Percentiles rank a stretch among this genome's conserved stretches.
phyloP scores from a whole-genome alignment of 2,113 vertebrate genomes.

The Vulpes vulpes region DNA sequence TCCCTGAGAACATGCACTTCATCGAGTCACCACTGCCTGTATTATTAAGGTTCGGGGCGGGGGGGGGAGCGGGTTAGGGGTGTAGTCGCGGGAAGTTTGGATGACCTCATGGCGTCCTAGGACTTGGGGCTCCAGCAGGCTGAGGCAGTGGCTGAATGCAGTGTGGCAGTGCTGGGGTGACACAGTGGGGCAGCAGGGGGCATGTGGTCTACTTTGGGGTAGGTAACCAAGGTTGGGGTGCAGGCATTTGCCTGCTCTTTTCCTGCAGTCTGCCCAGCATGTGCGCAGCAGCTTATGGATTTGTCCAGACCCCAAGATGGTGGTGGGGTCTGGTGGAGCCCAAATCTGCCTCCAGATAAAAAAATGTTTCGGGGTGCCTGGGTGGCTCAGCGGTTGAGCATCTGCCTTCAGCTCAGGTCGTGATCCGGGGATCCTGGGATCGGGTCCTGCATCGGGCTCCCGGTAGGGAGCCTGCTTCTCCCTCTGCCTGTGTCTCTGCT shows the following conservation, averaged over 20 bases:
- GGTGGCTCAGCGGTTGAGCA: too few species aligned
- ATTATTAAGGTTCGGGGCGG: neutral
- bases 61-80: neutral
- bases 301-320: neutral
- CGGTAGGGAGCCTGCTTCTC: too few species aligned
- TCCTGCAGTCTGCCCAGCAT: rapidly evolving
- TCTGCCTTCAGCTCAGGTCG: too few species aligned
- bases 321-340: neutral
- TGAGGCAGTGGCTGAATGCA: neutral
- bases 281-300: neutral
- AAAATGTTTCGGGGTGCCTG: too few species aligned
- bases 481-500: too few species aligned
- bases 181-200: neutral
- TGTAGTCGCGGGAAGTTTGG: neutral
- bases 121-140: neutral
- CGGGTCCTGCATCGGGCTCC: too few species aligned
- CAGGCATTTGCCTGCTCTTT: rapidly evolving
- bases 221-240: too few species aligned
- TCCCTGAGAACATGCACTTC: neutral
- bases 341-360: neutral
- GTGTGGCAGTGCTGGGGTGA: neutral
- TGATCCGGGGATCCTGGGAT: too few species aligned
- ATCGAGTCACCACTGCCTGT: neutral
- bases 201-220: rapidly evolving
- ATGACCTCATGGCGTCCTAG: neutral